phyloP scores from a whole-genome alignment of 2,797 vertebrate species.

The Muscicapa striata region DNA sequence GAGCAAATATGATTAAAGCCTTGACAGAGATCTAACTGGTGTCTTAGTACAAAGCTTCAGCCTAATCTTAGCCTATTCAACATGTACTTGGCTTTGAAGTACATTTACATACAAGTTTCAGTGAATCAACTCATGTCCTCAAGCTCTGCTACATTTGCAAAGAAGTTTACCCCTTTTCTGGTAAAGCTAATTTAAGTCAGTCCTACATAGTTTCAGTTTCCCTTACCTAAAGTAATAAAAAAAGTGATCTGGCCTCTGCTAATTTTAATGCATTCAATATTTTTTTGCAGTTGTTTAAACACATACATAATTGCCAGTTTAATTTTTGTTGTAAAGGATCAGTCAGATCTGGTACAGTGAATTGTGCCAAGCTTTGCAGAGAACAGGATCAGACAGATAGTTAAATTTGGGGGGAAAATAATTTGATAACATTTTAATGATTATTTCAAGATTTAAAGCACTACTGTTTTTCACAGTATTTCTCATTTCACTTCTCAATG shows the following conservation, averaged over 20 bases:
- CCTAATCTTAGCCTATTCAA: background rate
- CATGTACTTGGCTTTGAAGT: background rate
- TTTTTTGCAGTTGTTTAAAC: background rate
- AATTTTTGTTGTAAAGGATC: background rate
- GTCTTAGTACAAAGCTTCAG: background rate
- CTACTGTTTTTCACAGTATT: background rate
- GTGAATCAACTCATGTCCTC: background rate
- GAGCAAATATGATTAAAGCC: background rate
- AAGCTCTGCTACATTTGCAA: background rate
- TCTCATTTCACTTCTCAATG: background rate
- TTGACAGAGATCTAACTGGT: background rate
- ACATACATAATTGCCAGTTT: background rate
- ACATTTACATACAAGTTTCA: background rate
- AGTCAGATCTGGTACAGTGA: background rate
- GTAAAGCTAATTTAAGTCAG: background rate
- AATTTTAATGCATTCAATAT: background rate
- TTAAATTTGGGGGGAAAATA: fast-evolving
- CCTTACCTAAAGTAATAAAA: background rate
- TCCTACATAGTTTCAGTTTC: background rate
- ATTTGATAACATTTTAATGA: background rate
- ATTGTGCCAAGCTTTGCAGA: background rate
- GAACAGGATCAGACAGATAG: background rate
- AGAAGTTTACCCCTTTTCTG: background rate
- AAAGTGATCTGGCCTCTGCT: background rate
- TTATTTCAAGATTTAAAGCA: background rate